phyloP scores from a whole-genome alignment of 2,797 vertebrate species.

The Scomberomorus guttatus region DNA sequence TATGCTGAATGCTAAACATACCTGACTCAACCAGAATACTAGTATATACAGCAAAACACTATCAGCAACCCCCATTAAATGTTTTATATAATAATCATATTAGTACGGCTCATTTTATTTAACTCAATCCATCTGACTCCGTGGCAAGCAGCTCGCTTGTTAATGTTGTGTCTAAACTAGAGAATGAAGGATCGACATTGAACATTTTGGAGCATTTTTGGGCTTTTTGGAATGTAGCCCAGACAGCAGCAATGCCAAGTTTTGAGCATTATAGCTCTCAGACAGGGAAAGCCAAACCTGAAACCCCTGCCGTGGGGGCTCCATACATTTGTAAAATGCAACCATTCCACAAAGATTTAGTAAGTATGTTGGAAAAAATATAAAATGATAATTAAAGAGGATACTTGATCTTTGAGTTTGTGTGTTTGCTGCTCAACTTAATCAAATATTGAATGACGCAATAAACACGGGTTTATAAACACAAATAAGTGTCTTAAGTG shows the following conservation, averaged over 20 bases:
- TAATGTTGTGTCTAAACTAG: constrained; percentile 76
- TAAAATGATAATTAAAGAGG: constrained; percentile 53
- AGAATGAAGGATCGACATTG: constrained; percentile 71
- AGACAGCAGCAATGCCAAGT: constrained; percentile 70
- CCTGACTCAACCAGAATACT: constrained; percentile 42
- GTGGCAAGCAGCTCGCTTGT: constrained; percentile 63
- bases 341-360: constrained; percentile 59
- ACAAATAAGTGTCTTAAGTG: background rate
- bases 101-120: constrained; percentile 69
- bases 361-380: constrained; percentile 40
- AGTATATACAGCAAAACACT: constrained; percentile 61
- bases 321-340: constrained; percentile 59
- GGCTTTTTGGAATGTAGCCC: constrained; percentile 75
- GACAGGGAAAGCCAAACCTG: constrained; percentile 71
- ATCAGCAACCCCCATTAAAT: constrained; percentile 70
- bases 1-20: constrained; percentile 62
- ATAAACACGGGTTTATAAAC: background rate
- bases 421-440: constrained; percentile 31
- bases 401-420: constrained; percentile 53
- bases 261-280: constrained; percentile 74
- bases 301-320: constrained; percentile 58
- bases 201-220: constrained; percentile 67
- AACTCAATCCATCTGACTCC: constrained; percentile 75
- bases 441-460: constrained; percentile 27
- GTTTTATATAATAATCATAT: constrained; percentile 72